Percentiles rank a stretch among this genome's conserved stretches.
These are phyloP conservation scores for Torymus texanus DNA, from an alignment of 2,888 invertebrate species.

Conservation along the genomic window DNA sequence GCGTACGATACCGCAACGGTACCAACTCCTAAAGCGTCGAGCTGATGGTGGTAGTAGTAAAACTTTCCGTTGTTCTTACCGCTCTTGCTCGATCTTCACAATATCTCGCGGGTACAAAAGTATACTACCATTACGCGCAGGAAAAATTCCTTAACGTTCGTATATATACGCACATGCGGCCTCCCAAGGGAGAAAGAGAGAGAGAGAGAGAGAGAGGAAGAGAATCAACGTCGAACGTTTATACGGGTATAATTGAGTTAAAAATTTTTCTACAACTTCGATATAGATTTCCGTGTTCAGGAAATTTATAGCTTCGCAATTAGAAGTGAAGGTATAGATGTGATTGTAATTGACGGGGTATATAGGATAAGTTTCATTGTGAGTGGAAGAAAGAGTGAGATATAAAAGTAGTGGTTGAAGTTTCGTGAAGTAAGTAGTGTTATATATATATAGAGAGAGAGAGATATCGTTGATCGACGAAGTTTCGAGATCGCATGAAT, in stretches of 20 bases:
- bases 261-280: constrained; percentile 4
- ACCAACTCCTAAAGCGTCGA: background rate
- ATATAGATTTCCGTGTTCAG: no score
- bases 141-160: background rate
- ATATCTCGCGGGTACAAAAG: background rate
- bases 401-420: no score
- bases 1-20: background rate
- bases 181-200: no score
- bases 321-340: no score
- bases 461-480: no score
- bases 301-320: no score
- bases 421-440: no score
- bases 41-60: background rate
- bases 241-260: constrained; percentile 19
- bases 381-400: no score
- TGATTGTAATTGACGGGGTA: no score
- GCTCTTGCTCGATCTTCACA: background rate
- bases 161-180: background rate
- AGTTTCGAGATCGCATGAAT: no score
- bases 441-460: no score
- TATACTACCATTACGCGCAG: background rate
- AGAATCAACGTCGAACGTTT: constrained; percentile 4
- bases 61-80: constrained; percentile 38
- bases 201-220: background rate
- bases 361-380: no score